A percentile compares a stretch with the other conserved stretches of the same genome.
Conservation (phyloP, 2,113 vertebrate genomes). For the Istiophorus platypterus region DNA sequence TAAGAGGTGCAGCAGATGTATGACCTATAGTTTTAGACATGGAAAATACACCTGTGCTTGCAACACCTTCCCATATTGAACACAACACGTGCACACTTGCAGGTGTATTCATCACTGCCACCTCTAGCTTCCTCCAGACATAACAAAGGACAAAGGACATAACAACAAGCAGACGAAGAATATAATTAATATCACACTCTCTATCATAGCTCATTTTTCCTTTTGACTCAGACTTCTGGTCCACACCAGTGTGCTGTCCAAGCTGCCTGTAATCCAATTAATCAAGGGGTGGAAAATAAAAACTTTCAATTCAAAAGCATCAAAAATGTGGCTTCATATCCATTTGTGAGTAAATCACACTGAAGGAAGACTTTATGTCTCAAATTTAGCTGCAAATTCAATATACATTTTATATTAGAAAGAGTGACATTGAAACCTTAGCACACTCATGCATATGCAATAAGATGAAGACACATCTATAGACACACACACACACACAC, state of each 20-base stretch:
- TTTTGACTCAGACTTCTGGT: not conserved
- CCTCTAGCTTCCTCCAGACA: slow-evolving; percentile 41
- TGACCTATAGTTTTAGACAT: slow-evolving; percentile 3
- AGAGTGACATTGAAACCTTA: slow-evolving; percentile 7
- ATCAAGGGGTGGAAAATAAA: slow-evolving; percentile 4
- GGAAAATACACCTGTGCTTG: slow-evolving; percentile 36
- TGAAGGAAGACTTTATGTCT: not conserved
- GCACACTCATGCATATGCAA: slow-evolving; percentile 10
- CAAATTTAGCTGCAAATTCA: slow-evolving; percentile 8
- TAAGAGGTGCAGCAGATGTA: slow-evolving; percentile 7
- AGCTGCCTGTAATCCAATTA: slow-evolving; percentile 15
- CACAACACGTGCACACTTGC: slow-evolving; percentile 13
- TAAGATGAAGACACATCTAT: slow-evolving; percentile 7
- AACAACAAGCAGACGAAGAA: slow-evolving; percentile 9
- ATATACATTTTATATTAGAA: slow-evolving; percentile 9
- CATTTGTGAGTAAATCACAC: not conserved
- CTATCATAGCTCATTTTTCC: not conserved
- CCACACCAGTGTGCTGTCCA: slow-evolving; percentile 1
- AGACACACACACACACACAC: slow-evolving; percentile 7
- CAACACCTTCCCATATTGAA: not conserved
- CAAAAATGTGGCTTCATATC: not conserved
- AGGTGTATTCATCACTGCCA: slow-evolving; percentile 28
- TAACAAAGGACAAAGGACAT: slow-evolving; percentile 5
- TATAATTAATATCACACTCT: slow-evolving; percentile 19
- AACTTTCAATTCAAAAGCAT: not conserved